Evolutionary conservation across 1,140 invertebrate genomes (phyloP).

Genomic region (Penaeus japonicus): DNA sequence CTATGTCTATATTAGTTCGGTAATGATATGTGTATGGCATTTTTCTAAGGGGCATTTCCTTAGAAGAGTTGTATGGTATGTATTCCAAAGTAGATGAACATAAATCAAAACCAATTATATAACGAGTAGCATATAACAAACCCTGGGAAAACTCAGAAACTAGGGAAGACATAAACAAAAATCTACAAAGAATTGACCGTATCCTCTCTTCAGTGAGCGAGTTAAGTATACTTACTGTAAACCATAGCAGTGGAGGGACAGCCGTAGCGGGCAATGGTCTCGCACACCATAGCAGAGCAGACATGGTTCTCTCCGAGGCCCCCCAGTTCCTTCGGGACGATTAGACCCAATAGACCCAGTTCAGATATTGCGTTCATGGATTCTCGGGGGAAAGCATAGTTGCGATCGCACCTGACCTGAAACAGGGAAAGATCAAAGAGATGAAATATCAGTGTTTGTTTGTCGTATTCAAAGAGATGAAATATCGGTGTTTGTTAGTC

Average conservation of each 20-base stretch:
- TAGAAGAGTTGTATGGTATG: too few species aligned
- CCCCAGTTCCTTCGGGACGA: conserved; percentile 44
- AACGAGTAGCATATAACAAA: too few species aligned
- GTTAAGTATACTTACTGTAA: conserved; percentile 46
- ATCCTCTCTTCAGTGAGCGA: neutral
- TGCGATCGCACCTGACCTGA: conserved; percentile 36
- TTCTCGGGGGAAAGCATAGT: conserved; percentile 41
- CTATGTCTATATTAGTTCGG: neutral
- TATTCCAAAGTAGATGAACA: too few species aligned
- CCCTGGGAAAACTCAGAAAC: neutral
- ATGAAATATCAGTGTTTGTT: neutral
- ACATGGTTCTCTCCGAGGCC: conserved; percentile 42
- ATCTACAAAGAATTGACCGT: too few species aligned
- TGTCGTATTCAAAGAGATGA: too few species aligned
- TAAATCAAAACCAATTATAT: too few species aligned
- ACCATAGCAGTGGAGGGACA: conserved; percentile 58
- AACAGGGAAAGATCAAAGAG: neutral
- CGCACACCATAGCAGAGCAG: conserved; percentile 45
- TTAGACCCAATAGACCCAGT: conserved; percentile 49
- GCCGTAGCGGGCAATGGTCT: conserved; percentile 56
- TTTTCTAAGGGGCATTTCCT: too few species aligned
- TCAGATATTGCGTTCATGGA: conserved; percentile 37
- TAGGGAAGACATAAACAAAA: neutral
- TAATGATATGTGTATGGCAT: neutral
- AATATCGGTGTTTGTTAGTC: too few species aligned